Base-by-base conservation (phyloP, 2,888 invertebrate species). In the Omphaloscelis lunosa region DNA sequence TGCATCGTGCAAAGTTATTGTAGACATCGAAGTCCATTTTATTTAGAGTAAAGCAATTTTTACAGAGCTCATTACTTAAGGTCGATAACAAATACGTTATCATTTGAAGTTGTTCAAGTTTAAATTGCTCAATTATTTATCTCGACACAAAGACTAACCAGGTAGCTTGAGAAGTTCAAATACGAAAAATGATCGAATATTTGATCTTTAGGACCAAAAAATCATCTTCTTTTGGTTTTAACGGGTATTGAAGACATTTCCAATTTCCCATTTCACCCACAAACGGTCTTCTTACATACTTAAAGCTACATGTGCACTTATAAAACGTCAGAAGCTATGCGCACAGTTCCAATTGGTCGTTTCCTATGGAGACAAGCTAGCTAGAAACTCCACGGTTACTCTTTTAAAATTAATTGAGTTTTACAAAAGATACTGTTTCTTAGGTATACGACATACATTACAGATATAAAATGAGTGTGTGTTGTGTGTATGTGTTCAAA, bases 51-150 rank as follows among this genome's bases (percentile, higher is more conserved):
- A 70, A 59, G 12, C 3, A 67, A 15, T 81, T 63, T 58, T 45
- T 45, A 4, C 15, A 58, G 4, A 51, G 63, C 41, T 51, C 11
- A 72, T 69, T 75, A 69, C 39, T 29, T 58, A 53, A 72, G 53
- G 62, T 69, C 48, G 34, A 41, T 34, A 75, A 17, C 51, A 56
- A 79, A 75, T 83, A 72, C 59, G 63, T 58, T 75, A 80, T 61
- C 1, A 70, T 80, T 80, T 5, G 15, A 34, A 75, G 61, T 67
- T 73, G 63, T 80, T 68, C 66, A 68, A 75, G 67, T 81, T 78
- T 65, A 72, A 78, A 84, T 84, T 81, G 71, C 15, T 76, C 73
- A 70, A 76, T 84, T 84, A 81, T 71, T 27, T 67, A 45, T 23
- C 29, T 9, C 53, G n/a, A 58, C 65, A 51, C 48, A 12, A 11